Base-by-base conservation (phyloP, 2,797 vertebrate genomes). In the Myioborus melanocephalus region DNA sequence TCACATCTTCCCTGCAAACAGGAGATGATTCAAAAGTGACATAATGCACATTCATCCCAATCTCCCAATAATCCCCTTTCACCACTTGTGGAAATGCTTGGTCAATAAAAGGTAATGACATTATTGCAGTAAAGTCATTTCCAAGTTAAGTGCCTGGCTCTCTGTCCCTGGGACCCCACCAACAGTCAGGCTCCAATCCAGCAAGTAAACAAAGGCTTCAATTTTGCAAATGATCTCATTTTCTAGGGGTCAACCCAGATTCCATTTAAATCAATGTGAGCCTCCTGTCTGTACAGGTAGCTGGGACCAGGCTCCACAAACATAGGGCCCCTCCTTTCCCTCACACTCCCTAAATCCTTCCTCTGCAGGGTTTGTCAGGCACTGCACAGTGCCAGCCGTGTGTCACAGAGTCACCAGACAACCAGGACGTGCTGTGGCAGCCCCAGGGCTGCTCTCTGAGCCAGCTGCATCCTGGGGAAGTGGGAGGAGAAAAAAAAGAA, bases 21-120 rank as follows among this genome's bases (percentile, higher is more conserved):
- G 91, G 92, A 91, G 79, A 46, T 75, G 93, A 92, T 87, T 94
- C 65, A 76, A 39, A 94, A 87, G 59, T 87, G 93, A 92, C 91
- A 89, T 85, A 60, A 83, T 41, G 59, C 66, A 76, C 91, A 78
- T 80, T 68, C 86, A 90, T 76, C 68, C 88, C 64, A 6, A 71
- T 75, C 94, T 90, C 77, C 70, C 92, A 90, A 59, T 71, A 93
- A 93, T 79, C 61, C 69, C 61, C 53, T 95, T 85, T 92, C 93
- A 81, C 75, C 94, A 73, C 94, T 93, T 60, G 84, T 89, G 71
- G 94, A 94, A 95, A 87, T 4, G 44, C 52, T 92, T 49, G 76
- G 76, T 83, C 87, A 89, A 92, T 95, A 92, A 93, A 94, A 94
- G 0, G 0, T 94, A 96, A 95, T 81, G 59, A 86, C 34, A 75